These are phyloP conservation scores for Cyprinodon diabolis DNA, from an alignment of 2,797 vertebrate genomes.

Conservation along the genomic window DNA sequence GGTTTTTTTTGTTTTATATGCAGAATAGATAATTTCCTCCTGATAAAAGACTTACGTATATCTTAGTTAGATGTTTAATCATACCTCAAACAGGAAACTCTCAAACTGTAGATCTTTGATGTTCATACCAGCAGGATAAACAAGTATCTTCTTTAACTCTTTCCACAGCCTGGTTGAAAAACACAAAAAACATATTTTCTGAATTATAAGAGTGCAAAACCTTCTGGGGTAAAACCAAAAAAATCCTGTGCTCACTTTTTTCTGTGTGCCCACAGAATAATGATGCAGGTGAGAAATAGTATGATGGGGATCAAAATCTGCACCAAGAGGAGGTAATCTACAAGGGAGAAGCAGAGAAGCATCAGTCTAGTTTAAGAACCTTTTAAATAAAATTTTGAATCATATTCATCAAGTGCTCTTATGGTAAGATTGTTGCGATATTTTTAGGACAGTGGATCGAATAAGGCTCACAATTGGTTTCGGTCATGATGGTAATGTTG, in stretches of 20 bases:
- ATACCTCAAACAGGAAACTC: conserved; percentile 62
- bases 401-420: not conserved
- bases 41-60: not conserved
- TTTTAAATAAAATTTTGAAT: no score
- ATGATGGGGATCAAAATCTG: conserved; percentile 54
- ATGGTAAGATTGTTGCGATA: not conserved
- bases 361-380: not conserved
- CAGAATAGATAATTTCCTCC: not conserved
- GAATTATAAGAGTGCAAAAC: not conserved
- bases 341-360: not conserved
- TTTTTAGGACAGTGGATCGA: not conserved
- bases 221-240: not conserved
- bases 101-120: conserved; percentile 61
- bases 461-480: conserved; percentile 53
- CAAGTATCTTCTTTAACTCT: conserved; percentile 34
- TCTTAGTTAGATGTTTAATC: not conserved
- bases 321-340: conserved; percentile 41
- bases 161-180: conserved; percentile 51
- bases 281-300: conserved; percentile 45
- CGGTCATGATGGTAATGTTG: conserved; percentile 48
- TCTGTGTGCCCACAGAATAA: conserved; percentile 57
- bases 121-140: conserved; percentile 61
- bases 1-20: not conserved
- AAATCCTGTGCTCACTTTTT: conserved; percentile 53
- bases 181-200: not conserved